phyloP scores from a whole-genome alignment of 2,888 invertebrate genomes.

The Conchocele bisecta region DNA sequence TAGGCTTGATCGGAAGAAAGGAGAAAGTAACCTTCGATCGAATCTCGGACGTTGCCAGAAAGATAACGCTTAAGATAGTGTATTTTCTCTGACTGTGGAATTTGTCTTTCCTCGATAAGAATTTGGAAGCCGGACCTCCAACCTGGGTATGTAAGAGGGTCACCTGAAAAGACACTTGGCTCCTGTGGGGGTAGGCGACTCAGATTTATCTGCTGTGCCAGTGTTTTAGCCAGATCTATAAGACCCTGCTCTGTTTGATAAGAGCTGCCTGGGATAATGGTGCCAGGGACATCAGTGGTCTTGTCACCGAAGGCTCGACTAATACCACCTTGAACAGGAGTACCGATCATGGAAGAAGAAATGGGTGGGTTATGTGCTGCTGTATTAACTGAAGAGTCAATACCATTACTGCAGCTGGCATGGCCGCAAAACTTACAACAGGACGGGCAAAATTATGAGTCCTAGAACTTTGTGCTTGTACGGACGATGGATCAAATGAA shows the following conservation, averaged over 20 bases:
- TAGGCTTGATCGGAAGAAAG: conserved; percentile 27
- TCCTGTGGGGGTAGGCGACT: conserved; percentile 42
- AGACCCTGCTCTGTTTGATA: not conserved
- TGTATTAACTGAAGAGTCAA: too few relatives aligned
- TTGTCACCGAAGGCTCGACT: too few relatives aligned
- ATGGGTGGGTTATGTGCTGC: too few relatives aligned
- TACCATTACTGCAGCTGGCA: too few relatives aligned
- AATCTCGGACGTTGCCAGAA: conserved; percentile 30
- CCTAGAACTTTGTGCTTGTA: too few relatives aligned
- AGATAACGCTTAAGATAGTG: conserved; percentile 39
- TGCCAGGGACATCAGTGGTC: too few relatives aligned
- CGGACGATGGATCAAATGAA: too few relatives aligned
- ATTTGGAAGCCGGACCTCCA: conserved; percentile 36
- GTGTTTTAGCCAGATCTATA: not conserved
- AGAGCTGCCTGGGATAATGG: too few relatives aligned
- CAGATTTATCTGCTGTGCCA: conserved; percentile 25
- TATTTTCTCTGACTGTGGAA: conserved; percentile 22
- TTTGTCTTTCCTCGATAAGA: conserved; percentile 12
- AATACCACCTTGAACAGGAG: too few relatives aligned
- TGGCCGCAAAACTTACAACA: too few relatives aligned
- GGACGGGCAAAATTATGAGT: too few relatives aligned
- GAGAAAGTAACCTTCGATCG: conserved; percentile 38
- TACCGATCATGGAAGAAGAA: too few relatives aligned
- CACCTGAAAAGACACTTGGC: conserved; percentile 40
- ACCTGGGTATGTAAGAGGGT: conserved; percentile 25